Conservation (phyloP, 2,888 invertebrate genomes). For the Thecocarcelia acutangulata region DNA sequence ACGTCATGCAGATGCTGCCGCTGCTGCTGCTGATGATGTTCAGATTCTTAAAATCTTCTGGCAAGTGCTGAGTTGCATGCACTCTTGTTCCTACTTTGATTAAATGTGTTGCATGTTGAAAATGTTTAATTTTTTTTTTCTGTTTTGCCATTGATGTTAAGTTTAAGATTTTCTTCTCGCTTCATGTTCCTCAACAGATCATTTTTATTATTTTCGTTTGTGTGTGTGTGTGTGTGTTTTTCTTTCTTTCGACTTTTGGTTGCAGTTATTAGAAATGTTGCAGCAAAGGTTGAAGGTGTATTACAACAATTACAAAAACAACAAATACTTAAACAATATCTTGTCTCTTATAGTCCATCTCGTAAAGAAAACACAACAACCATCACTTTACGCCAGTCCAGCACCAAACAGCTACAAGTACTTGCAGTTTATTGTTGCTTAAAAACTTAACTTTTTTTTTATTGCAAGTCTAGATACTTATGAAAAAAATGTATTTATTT, state of each 20-base stretch:
- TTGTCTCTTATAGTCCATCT: conserved; percentile 63
- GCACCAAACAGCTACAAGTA: conserved; percentile 26
- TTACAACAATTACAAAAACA: conserved; percentile 63
- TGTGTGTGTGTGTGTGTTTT: conserved; percentile 2
- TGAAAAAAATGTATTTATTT: conserved; percentile 46
- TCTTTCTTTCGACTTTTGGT: background rate
- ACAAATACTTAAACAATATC: conserved; percentile 57
- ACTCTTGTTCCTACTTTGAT: conserved; percentile 34
- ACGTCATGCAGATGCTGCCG: conserved; percentile 19
- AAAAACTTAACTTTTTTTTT: conserved; percentile 2
- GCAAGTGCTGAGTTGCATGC: conserved; percentile 56
- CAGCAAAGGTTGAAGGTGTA: conserved; percentile 71
- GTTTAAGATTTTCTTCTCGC: conserved; percentile 37
- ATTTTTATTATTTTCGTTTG: conserved; percentile 19
- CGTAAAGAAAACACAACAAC: background rate
- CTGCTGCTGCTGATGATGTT: background rate
- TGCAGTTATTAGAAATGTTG: conserved; percentile 65
- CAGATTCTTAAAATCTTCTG: conserved; percentile 36
- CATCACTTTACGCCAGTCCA: conserved; percentile 38
- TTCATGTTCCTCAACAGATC: conserved; percentile 46
- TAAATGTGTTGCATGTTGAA: conserved; percentile 59
- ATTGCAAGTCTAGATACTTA: conserved; percentile 27
- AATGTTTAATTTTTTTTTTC: conserved; percentile 36
- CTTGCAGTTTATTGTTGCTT: conserved; percentile 13
- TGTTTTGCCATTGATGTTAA: conserved; percentile 30